Conservation (phyloP, 2,888 invertebrate species). For the Catocala sponsa region DNA sequence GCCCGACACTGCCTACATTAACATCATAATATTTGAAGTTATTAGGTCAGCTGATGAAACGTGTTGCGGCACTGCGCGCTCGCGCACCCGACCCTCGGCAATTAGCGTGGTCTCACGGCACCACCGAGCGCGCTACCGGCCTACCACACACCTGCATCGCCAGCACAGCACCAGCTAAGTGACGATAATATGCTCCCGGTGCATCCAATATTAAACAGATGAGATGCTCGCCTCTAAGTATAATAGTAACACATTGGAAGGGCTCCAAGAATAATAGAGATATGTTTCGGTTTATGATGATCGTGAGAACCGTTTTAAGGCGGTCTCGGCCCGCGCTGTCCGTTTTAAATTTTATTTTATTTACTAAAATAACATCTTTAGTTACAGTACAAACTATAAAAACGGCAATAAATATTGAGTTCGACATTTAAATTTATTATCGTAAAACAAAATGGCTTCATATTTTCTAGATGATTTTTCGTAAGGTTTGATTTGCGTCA, state of each 20-base stretch:
- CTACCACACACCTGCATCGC: not conserved
- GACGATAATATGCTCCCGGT: conserved; percentile 9
- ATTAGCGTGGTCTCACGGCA: conserved; percentile 34
- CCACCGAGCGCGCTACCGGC: conserved; percentile 7
- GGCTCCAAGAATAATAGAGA: conserved; percentile 74
- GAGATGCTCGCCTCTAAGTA: conserved; percentile 44
- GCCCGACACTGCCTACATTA: conserved; percentile 66
- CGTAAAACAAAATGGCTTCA: conserved; percentile 63
- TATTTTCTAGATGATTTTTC: conserved; percentile 46
- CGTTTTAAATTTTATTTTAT: conserved; percentile 69
- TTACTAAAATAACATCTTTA: conserved; percentile 79
- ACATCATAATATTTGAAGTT: conserved; percentile 82
- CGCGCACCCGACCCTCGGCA: conserved; percentile 40
- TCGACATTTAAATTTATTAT: conserved; percentile 66
- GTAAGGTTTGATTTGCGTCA: conserved; percentile 53
- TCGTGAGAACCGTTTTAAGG: conserved; percentile 61
- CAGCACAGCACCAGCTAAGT: too few relatives aligned
- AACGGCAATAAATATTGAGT: conserved; percentile 70
- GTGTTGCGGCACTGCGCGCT: conserved; percentile 57
- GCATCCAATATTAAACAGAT: conserved; percentile 54
- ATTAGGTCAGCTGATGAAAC: conserved; percentile 81
- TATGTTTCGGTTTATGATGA: conserved; percentile 65
- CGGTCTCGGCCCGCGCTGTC: conserved; percentile 47
- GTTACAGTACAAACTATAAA: conserved; percentile 69
- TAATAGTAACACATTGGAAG: conserved; percentile 69